These are phyloP conservation scores for Melitaea athalia DNA, from an alignment of 2,888 invertebrate species.

Conservation along the genomic window DNA sequence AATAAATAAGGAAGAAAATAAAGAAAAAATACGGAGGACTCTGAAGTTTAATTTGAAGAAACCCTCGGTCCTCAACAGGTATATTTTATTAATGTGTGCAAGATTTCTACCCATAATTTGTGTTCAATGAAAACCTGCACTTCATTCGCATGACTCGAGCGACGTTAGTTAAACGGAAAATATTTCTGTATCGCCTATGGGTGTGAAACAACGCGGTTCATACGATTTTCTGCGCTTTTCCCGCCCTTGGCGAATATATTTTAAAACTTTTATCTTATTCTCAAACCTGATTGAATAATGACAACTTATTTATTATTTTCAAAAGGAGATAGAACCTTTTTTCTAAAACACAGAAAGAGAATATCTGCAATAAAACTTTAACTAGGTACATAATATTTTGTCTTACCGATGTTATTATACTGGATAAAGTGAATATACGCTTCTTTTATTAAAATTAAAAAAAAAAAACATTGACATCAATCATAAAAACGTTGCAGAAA, in stretches of 20 bases:
- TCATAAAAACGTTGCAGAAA: too few relatives aligned
- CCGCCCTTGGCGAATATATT: slow-evolving; percentile 38
- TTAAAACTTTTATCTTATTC: slow-evolving; percentile 44
- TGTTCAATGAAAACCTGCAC: slow-evolving; percentile 20
- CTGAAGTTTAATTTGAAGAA: too few relatives aligned
- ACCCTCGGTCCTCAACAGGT: too few relatives aligned
- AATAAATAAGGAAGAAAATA: too few relatives aligned
- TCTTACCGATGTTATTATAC: too few relatives aligned
- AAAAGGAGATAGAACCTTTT: not conserved
- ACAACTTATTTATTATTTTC: slow-evolving; percentile 4
- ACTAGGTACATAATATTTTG: too few relatives aligned
- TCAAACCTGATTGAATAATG: slow-evolving; percentile 27
- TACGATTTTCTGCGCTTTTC: slow-evolving; percentile 59
- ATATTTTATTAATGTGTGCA: too few relatives aligned
- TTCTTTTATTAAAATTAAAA: too few relatives aligned
- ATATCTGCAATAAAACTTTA: too few relatives aligned
- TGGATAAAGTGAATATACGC: too few relatives aligned
- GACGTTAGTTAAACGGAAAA: slow-evolving; percentile 71
- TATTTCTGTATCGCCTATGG: slow-evolving; percentile 69
- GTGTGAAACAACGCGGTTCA: slow-evolving; percentile 59
- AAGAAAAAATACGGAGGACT: too few relatives aligned
- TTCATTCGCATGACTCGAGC: slow-evolving; percentile 56
- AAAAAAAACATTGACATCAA: too few relatives aligned
- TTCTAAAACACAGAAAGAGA: not conserved
- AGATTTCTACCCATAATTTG: not conserved